Conservation (phyloP, 2,888 invertebrate species). For the Liodrosophila aerea region DNA sequence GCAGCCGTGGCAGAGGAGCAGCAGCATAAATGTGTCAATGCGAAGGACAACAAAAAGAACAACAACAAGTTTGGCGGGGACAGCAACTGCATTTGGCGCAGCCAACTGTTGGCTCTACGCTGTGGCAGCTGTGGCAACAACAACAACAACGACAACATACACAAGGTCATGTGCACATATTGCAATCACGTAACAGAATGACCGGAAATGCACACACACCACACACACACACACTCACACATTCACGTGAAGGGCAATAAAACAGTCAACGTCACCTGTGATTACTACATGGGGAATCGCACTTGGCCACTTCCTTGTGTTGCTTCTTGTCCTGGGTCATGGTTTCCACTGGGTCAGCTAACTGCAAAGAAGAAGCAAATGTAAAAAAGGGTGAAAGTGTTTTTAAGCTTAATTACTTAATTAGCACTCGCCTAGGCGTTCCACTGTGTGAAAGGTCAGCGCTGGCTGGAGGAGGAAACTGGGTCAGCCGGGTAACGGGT, state of each 20-base stretch:
- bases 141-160: constrained; percentile 1
- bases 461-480: constrained; percentile 37
- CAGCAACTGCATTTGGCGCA: constrained; percentile 42
- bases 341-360: constrained; percentile 30
- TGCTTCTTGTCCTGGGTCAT: constrained; percentile 66
- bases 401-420: constrained; percentile 68
- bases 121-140: constrained; percentile 40
- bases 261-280: constrained; percentile 43
- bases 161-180: constrained; percentile 38
- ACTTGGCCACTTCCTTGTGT: neutral
- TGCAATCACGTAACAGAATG: constrained; percentile 58
- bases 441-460: constrained; percentile 63
- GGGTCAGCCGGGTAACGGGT: constrained; percentile 56
- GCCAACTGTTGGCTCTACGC: constrained; percentile 44
- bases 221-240: constrained; percentile 17
- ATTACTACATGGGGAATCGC: constrained; percentile 20
- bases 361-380: constrained; percentile 1
- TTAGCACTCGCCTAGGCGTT: constrained; percentile 46
- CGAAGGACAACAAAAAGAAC: constrained; percentile 46
- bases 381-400: constrained; percentile 56
- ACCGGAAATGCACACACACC: constrained; percentile 60
- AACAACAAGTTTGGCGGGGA: constrained; percentile 1
- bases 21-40: constrained; percentile 67
- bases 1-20: constrained; percentile 8
- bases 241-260: constrained; percentile 7